Conservation (phyloP, 2,113 vertebrate species). For the Rhinopomastus cyanomelas region DNA sequence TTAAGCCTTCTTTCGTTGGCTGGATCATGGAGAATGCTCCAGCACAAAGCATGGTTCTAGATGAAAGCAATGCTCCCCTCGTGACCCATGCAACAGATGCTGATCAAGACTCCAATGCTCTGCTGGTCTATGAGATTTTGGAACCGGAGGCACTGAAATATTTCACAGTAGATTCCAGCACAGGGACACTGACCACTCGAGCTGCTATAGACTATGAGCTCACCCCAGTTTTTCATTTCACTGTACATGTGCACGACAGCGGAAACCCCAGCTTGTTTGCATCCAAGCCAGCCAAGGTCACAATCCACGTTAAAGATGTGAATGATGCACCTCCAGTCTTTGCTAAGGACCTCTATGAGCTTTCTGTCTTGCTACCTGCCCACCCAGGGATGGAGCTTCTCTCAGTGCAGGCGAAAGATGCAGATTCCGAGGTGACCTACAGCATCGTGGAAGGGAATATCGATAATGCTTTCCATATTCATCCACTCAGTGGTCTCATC, state of each 20-base stretch:
- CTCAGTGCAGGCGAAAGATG: slow-evolving; percentile 81
- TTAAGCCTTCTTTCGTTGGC: slow-evolving; percentile 78
- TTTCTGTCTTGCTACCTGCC: slow-evolving; percentile 76
- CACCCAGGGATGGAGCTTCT: slow-evolving; percentile 83
- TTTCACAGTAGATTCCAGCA: slow-evolving; percentile 87
- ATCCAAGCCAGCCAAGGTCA: slow-evolving; percentile 81
- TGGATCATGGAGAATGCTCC: slow-evolving; percentile 87
- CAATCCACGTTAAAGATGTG: slow-evolving; percentile 80
- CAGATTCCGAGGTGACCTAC: slow-evolving; percentile 87
- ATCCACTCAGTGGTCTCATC: slow-evolving; percentile 81
- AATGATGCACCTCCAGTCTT: slow-evolving; percentile 92
- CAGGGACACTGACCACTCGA: slow-evolving; percentile 83
- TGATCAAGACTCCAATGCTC: slow-evolving; percentile 85
- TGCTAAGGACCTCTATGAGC: slow-evolving; percentile 73
- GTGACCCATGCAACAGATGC: slow-evolving; percentile 86
- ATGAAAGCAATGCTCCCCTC: slow-evolving; percentile 83
- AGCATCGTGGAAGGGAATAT: slow-evolving; percentile 82
- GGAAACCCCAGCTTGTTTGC: slow-evolving; percentile 85
- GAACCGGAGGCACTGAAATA: slow-evolving; percentile 82
- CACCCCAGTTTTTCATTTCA: slow-evolving; percentile 81
- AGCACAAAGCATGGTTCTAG: slow-evolving; percentile 85
- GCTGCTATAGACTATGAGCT: slow-evolving; percentile 87
- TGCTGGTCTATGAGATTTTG: slow-evolving; percentile 87
- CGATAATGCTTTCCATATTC: slow-evolving; percentile 80
- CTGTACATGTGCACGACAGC: slow-evolving; percentile 85